Base-by-base conservation (phyloP, 2,113 vertebrate genomes). In the Salminus brasiliensis region DNA sequence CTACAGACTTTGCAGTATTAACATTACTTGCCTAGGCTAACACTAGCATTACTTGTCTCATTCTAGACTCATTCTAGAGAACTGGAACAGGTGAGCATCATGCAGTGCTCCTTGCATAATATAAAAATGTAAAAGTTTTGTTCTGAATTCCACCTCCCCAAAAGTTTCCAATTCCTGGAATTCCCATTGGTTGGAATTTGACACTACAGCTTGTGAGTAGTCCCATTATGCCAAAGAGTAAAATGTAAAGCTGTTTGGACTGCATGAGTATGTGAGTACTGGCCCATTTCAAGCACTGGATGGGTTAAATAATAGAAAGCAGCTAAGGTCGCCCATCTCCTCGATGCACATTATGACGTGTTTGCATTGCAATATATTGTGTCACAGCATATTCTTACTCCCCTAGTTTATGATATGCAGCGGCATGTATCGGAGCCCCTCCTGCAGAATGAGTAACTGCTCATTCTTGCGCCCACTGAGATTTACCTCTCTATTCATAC, bases 401-500 rank as follows among this genome's bases (percentile, higher is more conserved):
- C 23, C 52, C 52, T 21, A 55, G 52, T 55, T 55, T 79, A 53
- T 47, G 34, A 63, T 66, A 66, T 41, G 66, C 67, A 65, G 23
- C 43, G 67, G 53, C 65, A 52, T 83, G 63, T 83, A 53, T 30
- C 34, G 5, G 16, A 72, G 57, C 41, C 39, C 69, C 73, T 85
- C 74, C 52, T 55, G 52, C 13, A 55, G 8, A 55, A 55, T 10
- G 39, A 49, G 8, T 43, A 66, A 49, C 78, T 71, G 72, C 63
- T 49, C 62, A 62, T 73, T 74, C 67, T 73, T 21, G 15, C 49
- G 18, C 11, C 34, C 18, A 18, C 6, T 34, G 68, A 84, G 81
- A 72, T 47, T 74, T 70, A 69, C 81, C 47, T 80, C 77, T 80
- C 39, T 76, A 34, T 83, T 83, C 69, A 74, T 62, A 29, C 5